These are phyloP conservation scores for Plutella xylostella DNA, from an alignment of 2,888 invertebrate species.

Conservation along the genomic window DNA sequence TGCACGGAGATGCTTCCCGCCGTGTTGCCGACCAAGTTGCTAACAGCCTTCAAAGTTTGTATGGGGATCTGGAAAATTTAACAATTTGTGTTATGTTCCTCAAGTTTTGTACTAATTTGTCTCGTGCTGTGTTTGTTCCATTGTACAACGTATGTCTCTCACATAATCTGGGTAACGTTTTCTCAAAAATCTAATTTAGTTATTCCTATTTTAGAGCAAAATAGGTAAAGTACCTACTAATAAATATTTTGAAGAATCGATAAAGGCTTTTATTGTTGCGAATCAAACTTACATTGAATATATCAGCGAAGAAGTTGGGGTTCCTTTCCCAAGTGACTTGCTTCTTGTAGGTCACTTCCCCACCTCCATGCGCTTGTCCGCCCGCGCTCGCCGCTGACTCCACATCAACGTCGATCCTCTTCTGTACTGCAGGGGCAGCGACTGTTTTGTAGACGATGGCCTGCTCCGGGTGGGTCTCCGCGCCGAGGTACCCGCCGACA, in stretches of 20 bases:
- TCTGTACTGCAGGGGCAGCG: conserved; percentile 33
- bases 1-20: conserved; percentile 49
- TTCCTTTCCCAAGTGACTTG: conserved; percentile 37
- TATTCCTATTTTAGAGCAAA: no score
- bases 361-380: conserved; percentile 19
- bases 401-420: conserved; percentile 40
- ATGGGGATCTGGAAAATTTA: conserved; percentile 76
- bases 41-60: conserved; percentile 72
- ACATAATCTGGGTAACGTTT: no score
- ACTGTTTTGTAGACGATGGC: conserved; percentile 21
- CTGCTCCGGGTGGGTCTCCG: conserved; percentile 24
- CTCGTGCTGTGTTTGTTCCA: no score
- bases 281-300: conserved; percentile 71
- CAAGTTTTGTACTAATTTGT: no score
- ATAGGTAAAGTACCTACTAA: no score
- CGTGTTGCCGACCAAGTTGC: conserved; percentile 68
- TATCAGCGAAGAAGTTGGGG: conserved; percentile 68
- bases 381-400: conserved; percentile 23
- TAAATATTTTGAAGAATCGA: no score
- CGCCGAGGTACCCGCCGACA: conserved; percentile 41
- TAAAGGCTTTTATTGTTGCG: no score
- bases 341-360: conserved; percentile 33
- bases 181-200: no score
- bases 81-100: no score
- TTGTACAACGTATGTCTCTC: no score